These are phyloP conservation scores for Ctena decussata DNA, from an alignment of 2,888 invertebrate species.

Conservation along the genomic window DNA sequence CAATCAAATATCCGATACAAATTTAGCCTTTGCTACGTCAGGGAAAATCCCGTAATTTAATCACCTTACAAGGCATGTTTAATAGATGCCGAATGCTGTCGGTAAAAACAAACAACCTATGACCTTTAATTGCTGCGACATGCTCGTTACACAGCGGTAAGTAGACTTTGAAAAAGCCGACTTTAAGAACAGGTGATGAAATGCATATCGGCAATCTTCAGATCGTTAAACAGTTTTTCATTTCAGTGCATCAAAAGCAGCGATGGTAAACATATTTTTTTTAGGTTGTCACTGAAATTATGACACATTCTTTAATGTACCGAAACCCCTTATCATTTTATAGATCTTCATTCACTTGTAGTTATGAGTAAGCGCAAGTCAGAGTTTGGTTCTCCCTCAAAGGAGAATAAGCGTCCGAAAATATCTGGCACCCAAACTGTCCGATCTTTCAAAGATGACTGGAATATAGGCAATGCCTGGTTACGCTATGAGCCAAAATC, in stretches of 20 bases:
- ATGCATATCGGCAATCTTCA: background rate
- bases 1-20: background rate
- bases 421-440: background rate
- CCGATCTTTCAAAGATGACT: background rate
- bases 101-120: background rate
- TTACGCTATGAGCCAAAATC: background rate
- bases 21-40: background rate
- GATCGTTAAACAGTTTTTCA: background rate
- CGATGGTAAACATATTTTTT: background rate
- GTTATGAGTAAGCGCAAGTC: background rate
- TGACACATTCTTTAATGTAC: background rate
- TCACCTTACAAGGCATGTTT: background rate
- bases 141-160: background rate
- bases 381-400: background rate
- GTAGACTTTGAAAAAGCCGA: background rate
- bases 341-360: background rate
- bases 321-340: background rate
- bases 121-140: background rate
- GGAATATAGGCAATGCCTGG: background rate
- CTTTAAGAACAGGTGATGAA: background rate
- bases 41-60: background rate
- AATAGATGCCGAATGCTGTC: background rate
- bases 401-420: slow-evolving; percentile 5
- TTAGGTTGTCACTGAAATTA: background rate
- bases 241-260: background rate